Evolutionary conservation across 2,797 vertebrate species (phyloP).

Genomic region (Eupleurogrammus muticus): DNA sequence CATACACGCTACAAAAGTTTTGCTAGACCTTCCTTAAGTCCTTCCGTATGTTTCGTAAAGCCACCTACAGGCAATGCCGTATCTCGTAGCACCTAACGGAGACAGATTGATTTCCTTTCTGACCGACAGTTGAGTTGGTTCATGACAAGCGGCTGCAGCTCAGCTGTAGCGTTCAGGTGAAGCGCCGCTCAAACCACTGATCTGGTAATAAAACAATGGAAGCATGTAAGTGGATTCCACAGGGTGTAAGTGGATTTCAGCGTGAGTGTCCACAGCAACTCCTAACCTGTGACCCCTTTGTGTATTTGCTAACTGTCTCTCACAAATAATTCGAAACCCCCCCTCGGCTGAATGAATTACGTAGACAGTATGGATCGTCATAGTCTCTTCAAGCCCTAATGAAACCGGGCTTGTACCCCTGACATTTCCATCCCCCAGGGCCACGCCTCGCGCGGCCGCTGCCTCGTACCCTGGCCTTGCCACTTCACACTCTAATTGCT

Average conservation of each 20-base stretch:
- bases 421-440: constrained; percentile 76
- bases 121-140: constrained; percentile 25
- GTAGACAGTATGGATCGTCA: constrained; percentile 77
- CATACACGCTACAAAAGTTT: constrained; percentile 5
- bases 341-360: constrained; percentile 60
- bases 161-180: constrained; percentile 25
- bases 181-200: constrained; percentile 39
- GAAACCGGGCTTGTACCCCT: constrained; percentile 73
- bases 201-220: constrained; percentile 63
- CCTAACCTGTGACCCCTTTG: constrained; percentile 74
- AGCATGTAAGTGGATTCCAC: constrained; percentile 69
- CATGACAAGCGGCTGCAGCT: constrained; percentile 24
- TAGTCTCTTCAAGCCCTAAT: constrained; percentile 72
- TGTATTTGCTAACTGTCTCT: constrained; percentile 65
- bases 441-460: constrained; percentile 40
- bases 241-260: constrained; percentile 68
- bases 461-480: constrained; percentile 71
- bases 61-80: background rate
- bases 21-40: too few species aligned
- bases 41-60: too few species aligned
- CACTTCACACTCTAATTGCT: constrained; percentile 83
- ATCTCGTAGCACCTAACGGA: background rate
- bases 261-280: constrained; percentile 60
- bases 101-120: constrained; percentile 10
- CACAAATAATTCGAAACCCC: constrained; percentile 71